phyloP scores from a whole-genome alignment of 1,140 invertebrate genomes.

The Drosophila pandora region DNA sequence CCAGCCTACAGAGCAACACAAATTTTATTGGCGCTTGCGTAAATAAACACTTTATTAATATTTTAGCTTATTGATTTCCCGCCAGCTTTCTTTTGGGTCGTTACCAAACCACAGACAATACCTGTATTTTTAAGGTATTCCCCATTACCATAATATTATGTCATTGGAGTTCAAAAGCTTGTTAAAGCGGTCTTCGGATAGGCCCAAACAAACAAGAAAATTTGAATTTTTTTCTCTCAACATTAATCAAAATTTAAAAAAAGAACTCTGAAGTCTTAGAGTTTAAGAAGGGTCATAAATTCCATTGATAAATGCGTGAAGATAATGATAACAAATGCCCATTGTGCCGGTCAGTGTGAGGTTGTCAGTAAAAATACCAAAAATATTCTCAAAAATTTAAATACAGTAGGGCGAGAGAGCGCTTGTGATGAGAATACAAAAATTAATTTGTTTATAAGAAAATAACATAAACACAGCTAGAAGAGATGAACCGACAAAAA shows the following conservation, averaged over 20 bases:
- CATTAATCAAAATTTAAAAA: conserved; percentile 56
- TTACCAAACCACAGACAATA: conserved; percentile 38
- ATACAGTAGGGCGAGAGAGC: neutral
- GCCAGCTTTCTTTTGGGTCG: conserved; percentile 63
- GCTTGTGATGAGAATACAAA: conserved; percentile 24
- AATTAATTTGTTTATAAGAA: conserved; percentile 29
- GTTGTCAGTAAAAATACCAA: conserved; percentile 23
- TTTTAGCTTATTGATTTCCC: conserved; percentile 54
- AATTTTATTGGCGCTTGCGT: conserved; percentile 68
- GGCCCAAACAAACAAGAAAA: conserved; percentile 16
- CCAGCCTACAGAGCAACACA: conserved; percentile 29
- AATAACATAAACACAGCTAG: conserved; percentile 50
- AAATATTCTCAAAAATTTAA: conserved; percentile 2
- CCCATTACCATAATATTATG: conserved; percentile 70
- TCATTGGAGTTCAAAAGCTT: conserved; percentile 47
- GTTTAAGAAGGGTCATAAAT: conserved; percentile 53
- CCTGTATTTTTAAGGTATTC: conserved; percentile 28
- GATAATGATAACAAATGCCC: conserved; percentile 38
- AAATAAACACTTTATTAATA: conserved; percentile 62
- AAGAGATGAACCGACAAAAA: conserved; percentile 3
- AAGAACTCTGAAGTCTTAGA: conserved; percentile 34
- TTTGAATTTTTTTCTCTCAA: conserved; percentile 35
- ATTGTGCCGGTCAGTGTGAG: conserved; percentile 42
- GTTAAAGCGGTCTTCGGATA: conserved; percentile 1
- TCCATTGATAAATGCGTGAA: conserved; percentile 36